Conservation (phyloP, 2,113 vertebrate species). For the Stomatorhinus ivindoensis region DNA sequence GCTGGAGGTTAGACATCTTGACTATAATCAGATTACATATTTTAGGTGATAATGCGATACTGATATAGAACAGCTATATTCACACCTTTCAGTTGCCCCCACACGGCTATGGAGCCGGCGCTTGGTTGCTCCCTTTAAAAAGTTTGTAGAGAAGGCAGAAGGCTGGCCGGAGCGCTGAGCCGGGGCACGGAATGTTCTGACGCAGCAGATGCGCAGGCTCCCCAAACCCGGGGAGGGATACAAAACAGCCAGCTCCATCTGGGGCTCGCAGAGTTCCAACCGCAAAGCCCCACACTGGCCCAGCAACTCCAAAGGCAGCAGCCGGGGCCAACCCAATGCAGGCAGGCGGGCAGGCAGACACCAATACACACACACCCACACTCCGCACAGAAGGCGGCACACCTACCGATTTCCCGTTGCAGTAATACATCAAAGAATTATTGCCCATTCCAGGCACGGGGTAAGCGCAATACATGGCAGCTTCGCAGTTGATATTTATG, state of each 20-base stretch:
- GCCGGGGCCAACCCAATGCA: background rate
- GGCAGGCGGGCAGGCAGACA: background rate
- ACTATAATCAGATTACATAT: background rate
- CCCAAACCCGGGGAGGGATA: background rate
- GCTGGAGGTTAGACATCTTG: background rate
- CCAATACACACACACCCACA: background rate
- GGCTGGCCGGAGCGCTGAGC: background rate
- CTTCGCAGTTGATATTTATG: background rate
- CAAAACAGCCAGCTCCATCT: background rate
- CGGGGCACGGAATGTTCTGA: background rate
- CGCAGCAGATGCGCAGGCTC: background rate
- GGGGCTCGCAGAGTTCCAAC: background rate
- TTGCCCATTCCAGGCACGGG: constrained; percentile 75
- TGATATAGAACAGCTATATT: background rate
- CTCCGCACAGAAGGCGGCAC: background rate
- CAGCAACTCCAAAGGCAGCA: background rate
- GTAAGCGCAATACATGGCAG: constrained; percentile 85
- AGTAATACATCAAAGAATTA: constrained; percentile 87
- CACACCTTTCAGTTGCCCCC: background rate
- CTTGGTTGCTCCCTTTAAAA: background rate
- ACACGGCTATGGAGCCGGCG: too few relatives aligned
- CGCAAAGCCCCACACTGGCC: background rate
- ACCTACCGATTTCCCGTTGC: constrained; percentile 90
- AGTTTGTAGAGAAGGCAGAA: background rate
- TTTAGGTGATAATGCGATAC: background rate